Conservation (phyloP, 2,113 vertebrate species). For the Corynorhinus townsendii region DNA sequence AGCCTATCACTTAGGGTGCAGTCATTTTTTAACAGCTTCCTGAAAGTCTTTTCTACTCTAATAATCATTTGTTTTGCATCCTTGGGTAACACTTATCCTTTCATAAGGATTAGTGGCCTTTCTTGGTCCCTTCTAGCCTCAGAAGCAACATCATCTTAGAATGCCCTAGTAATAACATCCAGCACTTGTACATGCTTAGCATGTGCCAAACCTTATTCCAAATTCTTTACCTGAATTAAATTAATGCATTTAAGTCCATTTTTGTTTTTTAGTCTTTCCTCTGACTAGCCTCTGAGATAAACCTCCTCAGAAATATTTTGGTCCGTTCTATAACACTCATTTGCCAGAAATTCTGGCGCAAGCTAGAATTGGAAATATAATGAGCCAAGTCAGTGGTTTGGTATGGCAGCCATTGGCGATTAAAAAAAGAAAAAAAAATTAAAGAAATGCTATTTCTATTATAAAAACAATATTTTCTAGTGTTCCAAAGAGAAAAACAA, state of each 20-base stretch:
- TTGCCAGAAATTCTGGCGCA: slow-evolving; percentile 62
- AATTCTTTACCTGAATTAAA: not conserved
- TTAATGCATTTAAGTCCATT: not conserved
- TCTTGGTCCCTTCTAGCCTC: not conserved
- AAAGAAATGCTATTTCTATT: slow-evolving; percentile 67
- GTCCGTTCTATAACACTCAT: not conserved
- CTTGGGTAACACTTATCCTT: not conserved
- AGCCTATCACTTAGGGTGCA: not conserved
- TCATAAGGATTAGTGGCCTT: not conserved
- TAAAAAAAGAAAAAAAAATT: slow-evolving; percentile 57
- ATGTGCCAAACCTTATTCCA: not conserved
- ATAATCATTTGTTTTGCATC: not conserved
- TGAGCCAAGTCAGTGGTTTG: slow-evolving; percentile 66
- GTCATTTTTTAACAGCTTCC: not conserved
- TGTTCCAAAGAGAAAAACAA: slow-evolving; percentile 62
- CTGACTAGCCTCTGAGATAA: slow-evolving; percentile 46
- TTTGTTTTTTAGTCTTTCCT: slow-evolving; percentile 3
- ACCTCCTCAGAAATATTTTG: slow-evolving; percentile 49
- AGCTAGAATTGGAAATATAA: slow-evolving; percentile 54
- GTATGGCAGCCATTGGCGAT: slow-evolving; percentile 57
- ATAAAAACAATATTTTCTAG: slow-evolving; percentile 68
- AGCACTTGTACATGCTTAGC: not conserved
- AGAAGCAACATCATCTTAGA: not conserved
- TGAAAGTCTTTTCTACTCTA: not conserved
- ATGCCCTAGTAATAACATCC: not conserved